These are phyloP conservation scores for Prunella fulvescens DNA, from an alignment of 2,113 vertebrate genomes.

Conservation along the genomic window DNA sequence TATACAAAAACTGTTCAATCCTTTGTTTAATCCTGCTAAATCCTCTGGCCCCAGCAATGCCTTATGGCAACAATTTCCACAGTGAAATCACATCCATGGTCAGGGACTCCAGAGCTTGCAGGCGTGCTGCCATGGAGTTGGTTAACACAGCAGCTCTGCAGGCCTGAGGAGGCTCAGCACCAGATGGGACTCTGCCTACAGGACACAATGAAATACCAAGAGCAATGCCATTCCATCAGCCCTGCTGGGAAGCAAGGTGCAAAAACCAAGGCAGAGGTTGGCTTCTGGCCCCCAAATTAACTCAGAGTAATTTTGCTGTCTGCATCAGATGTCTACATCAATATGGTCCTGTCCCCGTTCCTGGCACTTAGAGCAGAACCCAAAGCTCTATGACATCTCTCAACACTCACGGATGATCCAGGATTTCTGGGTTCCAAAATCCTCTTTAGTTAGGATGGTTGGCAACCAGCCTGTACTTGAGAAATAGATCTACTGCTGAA, in stretches of 20 bases:
- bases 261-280: not conserved
- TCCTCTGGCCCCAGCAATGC: not conserved
- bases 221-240: not conserved
- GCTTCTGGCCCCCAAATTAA: not conserved
- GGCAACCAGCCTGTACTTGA: not conserved
- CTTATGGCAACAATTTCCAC: not conserved
- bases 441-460: not conserved
- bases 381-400: not conserved
- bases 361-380: not conserved
- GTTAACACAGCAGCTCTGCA: not conserved
- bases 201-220: not conserved
- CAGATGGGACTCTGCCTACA: not conserved
- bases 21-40: constrained; percentile 18
- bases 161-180: not conserved
- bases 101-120: not conserved
- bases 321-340: not conserved
- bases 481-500: not conserved
- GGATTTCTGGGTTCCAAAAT: not conserved
- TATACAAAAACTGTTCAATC: not conserved
- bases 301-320: not conserved
- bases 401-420: not conserved
- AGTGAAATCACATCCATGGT: not conserved
- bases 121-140: not conserved
- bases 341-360: not conserved
- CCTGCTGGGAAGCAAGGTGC: not conserved